Evolutionary conservation across 2,113 vertebrate species (phyloP), one percentile per base, ranked within the genome.

Genomic region (Ammodramus savannarum): DNA sequence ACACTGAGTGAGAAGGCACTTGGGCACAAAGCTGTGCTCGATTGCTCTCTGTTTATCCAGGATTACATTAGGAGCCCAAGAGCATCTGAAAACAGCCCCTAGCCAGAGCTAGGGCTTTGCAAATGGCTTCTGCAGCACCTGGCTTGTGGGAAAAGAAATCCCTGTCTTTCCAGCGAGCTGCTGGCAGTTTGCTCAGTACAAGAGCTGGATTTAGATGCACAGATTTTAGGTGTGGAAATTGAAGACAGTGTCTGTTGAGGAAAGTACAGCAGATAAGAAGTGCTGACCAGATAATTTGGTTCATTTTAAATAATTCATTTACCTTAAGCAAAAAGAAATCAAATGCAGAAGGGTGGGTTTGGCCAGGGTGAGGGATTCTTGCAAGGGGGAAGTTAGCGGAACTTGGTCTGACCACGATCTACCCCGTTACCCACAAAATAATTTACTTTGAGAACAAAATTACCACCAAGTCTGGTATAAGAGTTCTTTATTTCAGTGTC

Each of bases 401-500:
- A 61, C 20, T 62, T 23, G 44, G 13, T 34, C 41, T 49, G 63
- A 79, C 1, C 1, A 16, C 3, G 8, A 73, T 26, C 63, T 90
- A 20, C 22, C n/a, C 31, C 11, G 1, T 2, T 74, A 51, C 18
- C 36, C 52, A 66, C 4, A 1, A 72, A 55, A 9, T 0, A 65
- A 41, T 25, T 74, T 54, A 44, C 55, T 54, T 4, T 17, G 67
- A 90, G 43, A 94, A 92, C 12, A 79, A 69, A 93, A 76, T 29
- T 32, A 68, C 54, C 34, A 84, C 69, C 43, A 20, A 13, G 19
- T 51, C 82, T 88, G 58, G 78, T 80, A 63, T 34, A 80, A 93
- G 16, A 88, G 48, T 21, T 85, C 93, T 98, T 98, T 98, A 98
- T 98, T 98, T 95, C 94, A 93, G 82, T 66, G 68, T 84, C 89